Conservation (phyloP, 2,113 vertebrate species). For the Puma concolor region DNA sequence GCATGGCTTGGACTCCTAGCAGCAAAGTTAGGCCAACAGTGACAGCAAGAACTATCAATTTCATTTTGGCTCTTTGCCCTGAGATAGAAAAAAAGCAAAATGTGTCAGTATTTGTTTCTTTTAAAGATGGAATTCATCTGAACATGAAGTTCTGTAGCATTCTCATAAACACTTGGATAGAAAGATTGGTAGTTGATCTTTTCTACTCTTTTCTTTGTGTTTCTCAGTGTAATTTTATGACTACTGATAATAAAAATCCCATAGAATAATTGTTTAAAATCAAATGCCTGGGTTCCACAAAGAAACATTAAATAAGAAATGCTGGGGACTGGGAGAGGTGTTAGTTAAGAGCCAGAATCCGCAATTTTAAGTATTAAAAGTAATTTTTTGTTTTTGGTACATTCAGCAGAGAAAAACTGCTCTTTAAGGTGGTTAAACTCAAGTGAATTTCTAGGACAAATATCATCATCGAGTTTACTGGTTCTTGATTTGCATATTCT, state of each 20-base stretch:
- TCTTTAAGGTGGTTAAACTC: slow-evolving; percentile 21
- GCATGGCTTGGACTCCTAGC: slow-evolving; percentile 55
- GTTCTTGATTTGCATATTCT: background rate
- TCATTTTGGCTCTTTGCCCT: slow-evolving; percentile 70
- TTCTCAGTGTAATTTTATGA: background rate
- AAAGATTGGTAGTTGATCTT: background rate
- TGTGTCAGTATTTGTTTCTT: background rate
- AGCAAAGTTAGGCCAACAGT: slow-evolving; percentile 82
- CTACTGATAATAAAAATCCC: background rate
- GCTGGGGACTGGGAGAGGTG: background rate
- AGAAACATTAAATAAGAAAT: background rate
- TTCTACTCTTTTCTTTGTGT: slow-evolving; percentile 7
- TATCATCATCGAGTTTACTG: background rate
- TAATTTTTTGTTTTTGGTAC: background rate
- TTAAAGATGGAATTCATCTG: background rate
- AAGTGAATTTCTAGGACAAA: background rate
- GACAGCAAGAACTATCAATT: slow-evolving; percentile 75
- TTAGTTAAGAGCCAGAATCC: background rate
- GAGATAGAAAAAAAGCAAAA: slow-evolving; percentile 31
- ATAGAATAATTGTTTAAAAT: slow-evolving; percentile 47
- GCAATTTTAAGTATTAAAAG: background rate
- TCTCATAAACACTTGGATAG: background rate
- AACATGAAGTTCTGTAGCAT: background rate
- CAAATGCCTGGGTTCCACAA: background rate
- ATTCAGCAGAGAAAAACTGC: background rate